Evolutionary conservation across 2,888 invertebrate species (phyloP).

Genomic region (Euzophera pinguis): DNA sequence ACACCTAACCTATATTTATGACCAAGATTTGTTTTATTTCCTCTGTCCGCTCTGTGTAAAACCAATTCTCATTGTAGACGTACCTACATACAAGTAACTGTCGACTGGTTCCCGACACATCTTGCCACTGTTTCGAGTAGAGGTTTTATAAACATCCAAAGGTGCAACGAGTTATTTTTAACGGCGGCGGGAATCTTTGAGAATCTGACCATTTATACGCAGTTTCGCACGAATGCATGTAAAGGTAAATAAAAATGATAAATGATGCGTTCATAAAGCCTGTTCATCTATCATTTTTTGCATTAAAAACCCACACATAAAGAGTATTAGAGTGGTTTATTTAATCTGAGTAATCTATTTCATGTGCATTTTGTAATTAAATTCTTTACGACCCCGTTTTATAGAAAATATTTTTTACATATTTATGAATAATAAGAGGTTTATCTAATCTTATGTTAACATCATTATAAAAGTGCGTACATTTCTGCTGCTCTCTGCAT

Average conservation of each 20-base stretch:
- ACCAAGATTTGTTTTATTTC: too few species aligned
- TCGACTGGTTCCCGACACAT: slow-evolving; percentile 45
- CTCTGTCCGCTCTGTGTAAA: neutral
- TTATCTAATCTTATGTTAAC: too few species aligned
- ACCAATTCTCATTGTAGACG: neutral
- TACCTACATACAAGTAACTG: slow-evolving; percentile 19
- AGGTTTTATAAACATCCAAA: slow-evolving; percentile 30
- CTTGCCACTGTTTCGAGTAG: slow-evolving; percentile 39
- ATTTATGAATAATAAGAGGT: too few species aligned
- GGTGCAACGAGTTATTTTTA: slow-evolving; percentile 21
- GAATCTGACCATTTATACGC: neutral
- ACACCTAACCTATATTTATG: too few species aligned
- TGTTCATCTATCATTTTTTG: slow-evolving; percentile 8
- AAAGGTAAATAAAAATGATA: slow-evolving; percentile 7
- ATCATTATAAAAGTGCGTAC: too few species aligned
- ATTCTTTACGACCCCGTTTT: too few species aligned
- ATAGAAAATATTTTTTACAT: too few species aligned
- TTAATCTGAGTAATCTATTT: neutral
- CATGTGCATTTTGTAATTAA: too few species aligned
- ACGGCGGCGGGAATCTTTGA: slow-evolving; percentile 2
- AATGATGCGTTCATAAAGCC: neutral
- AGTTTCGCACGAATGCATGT: neutral
- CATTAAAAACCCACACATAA: neutral
- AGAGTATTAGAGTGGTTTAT: neutral
- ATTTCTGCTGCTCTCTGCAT: too few species aligned